Conservation (phyloP, 2,888 invertebrate species). For the Lochmaea capreae region DNA sequence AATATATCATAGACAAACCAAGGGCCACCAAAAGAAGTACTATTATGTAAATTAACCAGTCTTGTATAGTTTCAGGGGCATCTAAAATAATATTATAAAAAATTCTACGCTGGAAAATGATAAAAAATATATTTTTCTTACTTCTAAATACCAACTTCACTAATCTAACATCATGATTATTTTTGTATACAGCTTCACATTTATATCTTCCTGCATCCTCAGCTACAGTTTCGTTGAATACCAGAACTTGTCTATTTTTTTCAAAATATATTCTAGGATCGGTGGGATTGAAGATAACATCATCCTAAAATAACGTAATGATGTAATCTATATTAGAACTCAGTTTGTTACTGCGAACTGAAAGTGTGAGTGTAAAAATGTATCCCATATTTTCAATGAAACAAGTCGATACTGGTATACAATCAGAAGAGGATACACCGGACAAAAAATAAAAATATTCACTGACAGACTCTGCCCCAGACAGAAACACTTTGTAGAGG, state of each 20-base stretch:
- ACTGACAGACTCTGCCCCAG: no score
- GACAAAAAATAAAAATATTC: no score
- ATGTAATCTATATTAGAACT: not conserved
- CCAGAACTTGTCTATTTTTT: conserved; percentile 64
- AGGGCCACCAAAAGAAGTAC: conserved; percentile 62
- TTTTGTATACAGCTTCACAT: conserved; percentile 69
- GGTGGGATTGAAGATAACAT: not conserved
- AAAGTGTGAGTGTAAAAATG: no score
- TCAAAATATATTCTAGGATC: conserved; percentile 58
- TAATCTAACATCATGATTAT: conserved; percentile 65
- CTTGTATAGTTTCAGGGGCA: conserved; percentile 24
- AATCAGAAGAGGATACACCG: no score
- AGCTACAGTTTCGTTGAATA: conserved; percentile 69
- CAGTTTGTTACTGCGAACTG: no score
- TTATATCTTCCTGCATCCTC: conserved; percentile 72
- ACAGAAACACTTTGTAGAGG: no score
- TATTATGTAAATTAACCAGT: conserved; percentile 45
- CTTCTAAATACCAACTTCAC: conserved; percentile 47
- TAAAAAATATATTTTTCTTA: conserved; percentile 31
- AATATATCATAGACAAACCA: conserved; percentile 63
- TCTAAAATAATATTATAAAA: conserved; percentile 25
- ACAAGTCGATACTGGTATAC: no score
- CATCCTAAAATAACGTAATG: not conserved
- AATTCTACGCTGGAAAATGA: conserved; percentile 3
- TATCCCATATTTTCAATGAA: no score